Evolutionary conservation across 2,113 vertebrate species (phyloP).

Genomic region (Sylvilagus bachmani): DNA sequence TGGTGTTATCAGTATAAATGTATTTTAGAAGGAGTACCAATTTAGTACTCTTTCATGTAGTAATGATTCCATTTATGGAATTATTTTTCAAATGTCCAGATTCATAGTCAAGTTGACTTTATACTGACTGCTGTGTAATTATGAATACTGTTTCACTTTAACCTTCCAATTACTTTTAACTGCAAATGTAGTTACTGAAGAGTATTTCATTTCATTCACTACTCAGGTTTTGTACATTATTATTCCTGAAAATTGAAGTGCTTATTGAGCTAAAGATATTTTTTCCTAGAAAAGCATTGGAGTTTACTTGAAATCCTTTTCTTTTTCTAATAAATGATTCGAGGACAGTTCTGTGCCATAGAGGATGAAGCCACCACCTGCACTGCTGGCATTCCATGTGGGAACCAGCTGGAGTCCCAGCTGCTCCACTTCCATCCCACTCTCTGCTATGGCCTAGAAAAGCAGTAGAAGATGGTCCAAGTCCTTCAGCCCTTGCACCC

Average conservation of each 20-base stretch:
- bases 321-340: background rate
- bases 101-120: background rate
- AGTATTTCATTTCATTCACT: background rate
- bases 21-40: background rate
- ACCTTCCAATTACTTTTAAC: background rate
- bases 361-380: no score
- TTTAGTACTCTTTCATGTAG: background rate
- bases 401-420: no score
- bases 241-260: background rate
- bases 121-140: background rate
- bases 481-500: background rate
- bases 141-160: background rate
- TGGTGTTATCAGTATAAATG: background rate
- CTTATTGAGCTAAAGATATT: background rate
- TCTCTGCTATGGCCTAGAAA: no score
- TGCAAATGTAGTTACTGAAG: background rate
- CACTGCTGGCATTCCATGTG: no score
- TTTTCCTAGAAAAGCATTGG: background rate
- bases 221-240: background rate
- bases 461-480: no score
- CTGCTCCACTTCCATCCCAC: no score
- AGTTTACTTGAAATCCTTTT: background rate
- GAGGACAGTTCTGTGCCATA: no score
- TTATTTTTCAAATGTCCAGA: constrained; percentile 3
- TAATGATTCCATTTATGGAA: background rate